Conservation (phyloP, 1,140 invertebrate genomes). For the Calephelis virginiensis region DNA sequence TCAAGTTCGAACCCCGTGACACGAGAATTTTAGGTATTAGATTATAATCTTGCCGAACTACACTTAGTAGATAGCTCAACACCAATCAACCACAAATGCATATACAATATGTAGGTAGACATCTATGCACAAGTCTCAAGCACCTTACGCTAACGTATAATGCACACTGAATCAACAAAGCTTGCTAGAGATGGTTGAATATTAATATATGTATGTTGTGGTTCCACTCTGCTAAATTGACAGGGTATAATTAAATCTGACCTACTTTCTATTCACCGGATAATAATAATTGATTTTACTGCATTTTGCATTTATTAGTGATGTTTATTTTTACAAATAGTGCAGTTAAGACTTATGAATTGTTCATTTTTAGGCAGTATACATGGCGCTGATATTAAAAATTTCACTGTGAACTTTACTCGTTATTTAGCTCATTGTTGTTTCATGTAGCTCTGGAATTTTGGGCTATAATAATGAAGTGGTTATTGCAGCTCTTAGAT, state of each 20-base stretch:
- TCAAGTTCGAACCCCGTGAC: too few species aligned
- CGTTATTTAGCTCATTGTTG: too few species aligned
- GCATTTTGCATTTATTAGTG: not conserved
- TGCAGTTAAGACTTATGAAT: not conserved
- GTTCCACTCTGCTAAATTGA: slow-evolving; percentile 6
- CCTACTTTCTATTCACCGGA: slow-evolving; percentile 6
- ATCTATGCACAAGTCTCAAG: slow-evolving; percentile 1
- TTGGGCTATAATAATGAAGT: too few species aligned
- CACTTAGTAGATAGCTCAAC: too few species aligned
- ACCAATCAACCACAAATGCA: too few species aligned
- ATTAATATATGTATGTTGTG: slow-evolving; percentile 51
- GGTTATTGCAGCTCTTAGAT: too few species aligned
- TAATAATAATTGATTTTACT: slow-evolving; percentile 12
- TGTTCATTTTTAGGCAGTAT: not conserved
- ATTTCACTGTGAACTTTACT: too few species aligned
- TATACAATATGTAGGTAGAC: not conserved
- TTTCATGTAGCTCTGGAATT: too few species aligned
- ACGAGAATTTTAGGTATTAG: too few species aligned
- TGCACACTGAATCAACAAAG: slow-evolving; percentile 52
- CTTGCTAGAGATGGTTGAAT: slow-evolving; percentile 45
- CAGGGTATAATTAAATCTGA: slow-evolving; percentile 14
- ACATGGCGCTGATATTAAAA: too few species aligned
- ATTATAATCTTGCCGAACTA: too few species aligned
- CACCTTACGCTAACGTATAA: slow-evolving; percentile 32
- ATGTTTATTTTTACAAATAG: not conserved